These are phyloP conservation scores for Zaprionus africanus DNA, from an alignment of 1,140 invertebrate genomes.

Conservation along the genomic window DNA sequence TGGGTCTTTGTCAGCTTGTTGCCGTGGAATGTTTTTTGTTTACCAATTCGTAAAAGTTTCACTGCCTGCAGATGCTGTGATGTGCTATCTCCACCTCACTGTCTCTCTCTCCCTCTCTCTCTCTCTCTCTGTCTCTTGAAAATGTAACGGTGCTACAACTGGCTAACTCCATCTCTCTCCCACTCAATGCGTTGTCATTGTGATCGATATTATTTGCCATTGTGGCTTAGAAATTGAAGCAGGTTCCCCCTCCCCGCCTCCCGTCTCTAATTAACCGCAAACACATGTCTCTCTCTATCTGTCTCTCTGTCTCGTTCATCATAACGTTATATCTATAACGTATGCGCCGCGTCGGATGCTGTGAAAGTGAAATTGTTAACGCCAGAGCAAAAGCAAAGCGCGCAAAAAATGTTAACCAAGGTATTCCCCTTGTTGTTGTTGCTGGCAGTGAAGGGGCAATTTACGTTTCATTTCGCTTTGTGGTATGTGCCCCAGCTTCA, in stretches of 20 bases:
- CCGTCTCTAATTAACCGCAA: conserved; percentile 66
- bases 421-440: conserved; percentile 33
- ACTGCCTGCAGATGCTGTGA: conserved; percentile 55
- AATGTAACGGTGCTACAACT: conserved; percentile 64
- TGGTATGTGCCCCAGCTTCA: conserved; percentile 52
- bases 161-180: not conserved
- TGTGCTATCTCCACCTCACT: not conserved
- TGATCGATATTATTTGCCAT: conserved; percentile 81
- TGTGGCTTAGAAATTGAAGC: conserved; percentile 75
- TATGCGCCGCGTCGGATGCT: conserved; percentile 51
- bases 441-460: conserved; percentile 70
- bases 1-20: conserved; percentile 39
- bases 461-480: conserved; percentile 66
- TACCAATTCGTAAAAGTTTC: conserved; percentile 61
- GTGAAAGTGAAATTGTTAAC: conserved; percentile 79
- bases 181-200: conserved; percentile 48
- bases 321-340: conserved; percentile 27
- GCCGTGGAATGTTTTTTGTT: conserved; percentile 59
- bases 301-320: not conserved
- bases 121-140: conserved; percentile 40
- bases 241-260: conserved; percentile 11
- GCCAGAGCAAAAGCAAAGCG: conserved; percentile 55
- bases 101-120: not conserved
- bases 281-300: conserved; percentile 59
- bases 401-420: conserved; percentile 57